These are phyloP conservation scores for Hycleus phaleratus DNA, from an alignment of 1,140 invertebrate genomes.

Conservation along the genomic window DNA sequence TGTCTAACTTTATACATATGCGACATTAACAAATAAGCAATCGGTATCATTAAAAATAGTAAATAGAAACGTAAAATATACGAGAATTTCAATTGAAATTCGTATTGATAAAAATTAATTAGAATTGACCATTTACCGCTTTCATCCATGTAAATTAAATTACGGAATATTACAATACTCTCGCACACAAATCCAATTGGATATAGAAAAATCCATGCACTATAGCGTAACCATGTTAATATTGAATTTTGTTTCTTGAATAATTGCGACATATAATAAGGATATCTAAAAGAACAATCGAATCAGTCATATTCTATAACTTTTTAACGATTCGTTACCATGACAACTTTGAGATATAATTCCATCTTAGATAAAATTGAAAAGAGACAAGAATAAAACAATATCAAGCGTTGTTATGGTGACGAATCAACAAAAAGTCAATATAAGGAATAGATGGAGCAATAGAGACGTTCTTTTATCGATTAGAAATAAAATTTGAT, in stretches of 20 bases:
- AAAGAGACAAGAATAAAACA: too few relatives aligned
- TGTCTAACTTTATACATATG: constrained; percentile 65
- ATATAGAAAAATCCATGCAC: constrained; percentile 88
- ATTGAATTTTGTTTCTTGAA: constrained; percentile 65
- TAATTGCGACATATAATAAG: constrained; percentile 80
- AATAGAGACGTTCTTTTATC: too few relatives aligned
- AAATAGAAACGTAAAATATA: constrained; percentile 71
- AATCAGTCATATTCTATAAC: too few relatives aligned
- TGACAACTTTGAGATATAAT: too few relatives aligned
- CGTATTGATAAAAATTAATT: constrained; percentile 72
- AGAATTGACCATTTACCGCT: constrained; percentile 65
- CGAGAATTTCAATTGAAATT: constrained; percentile 82
- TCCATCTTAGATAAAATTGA: too few relatives aligned
- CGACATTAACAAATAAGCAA: constrained; percentile 65
- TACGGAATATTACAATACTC: constrained; percentile 67
- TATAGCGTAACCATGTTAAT: constrained; percentile 89
- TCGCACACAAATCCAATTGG: constrained; percentile 84
- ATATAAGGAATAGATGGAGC: too few relatives aligned
- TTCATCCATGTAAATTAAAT: constrained; percentile 86
- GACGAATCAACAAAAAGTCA: too few relatives aligned
- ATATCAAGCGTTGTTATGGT: too few relatives aligned
- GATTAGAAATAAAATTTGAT: too few relatives aligned
- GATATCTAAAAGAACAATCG: constrained; percentile 59
- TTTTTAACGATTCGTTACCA: too few relatives aligned
- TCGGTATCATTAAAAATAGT: constrained; percentile 64